Evolutionary conservation across 2,797 vertebrate species (phyloP).

Genomic region (Euphonia xanthogaster): DNA sequence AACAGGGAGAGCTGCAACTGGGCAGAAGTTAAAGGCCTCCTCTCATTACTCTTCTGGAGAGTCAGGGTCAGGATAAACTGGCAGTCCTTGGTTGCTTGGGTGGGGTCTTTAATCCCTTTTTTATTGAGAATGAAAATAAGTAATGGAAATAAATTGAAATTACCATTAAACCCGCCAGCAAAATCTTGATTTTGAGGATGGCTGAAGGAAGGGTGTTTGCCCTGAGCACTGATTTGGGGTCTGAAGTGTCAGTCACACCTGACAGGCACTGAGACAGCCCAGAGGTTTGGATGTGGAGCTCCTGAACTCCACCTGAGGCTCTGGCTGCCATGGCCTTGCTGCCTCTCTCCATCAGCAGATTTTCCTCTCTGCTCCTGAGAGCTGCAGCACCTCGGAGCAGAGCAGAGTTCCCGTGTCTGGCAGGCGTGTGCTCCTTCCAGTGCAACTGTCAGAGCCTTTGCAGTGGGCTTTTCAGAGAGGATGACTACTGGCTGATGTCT

Average conservation of each 20-base stretch:
- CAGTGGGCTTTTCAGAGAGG: background rate
- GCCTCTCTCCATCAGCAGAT: background rate
- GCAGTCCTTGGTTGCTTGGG: background rate
- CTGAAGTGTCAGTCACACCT: background rate
- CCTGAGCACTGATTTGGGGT: accelerated
- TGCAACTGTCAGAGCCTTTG: background rate
- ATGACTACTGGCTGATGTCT: background rate
- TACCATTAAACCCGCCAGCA: background rate
- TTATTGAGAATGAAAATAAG: background rate
- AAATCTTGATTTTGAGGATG: background rate
- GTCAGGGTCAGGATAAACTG: background rate
- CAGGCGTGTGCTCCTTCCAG: constrained; percentile 35
- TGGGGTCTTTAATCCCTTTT: background rate
- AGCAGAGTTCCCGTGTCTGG: constrained; percentile 16
- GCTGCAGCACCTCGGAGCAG: background rate
- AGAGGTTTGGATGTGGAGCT: background rate
- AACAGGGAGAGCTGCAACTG: background rate
- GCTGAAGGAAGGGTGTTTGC: background rate
- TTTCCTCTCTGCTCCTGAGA: background rate
- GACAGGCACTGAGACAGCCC: background rate
- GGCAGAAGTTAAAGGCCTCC: background rate
- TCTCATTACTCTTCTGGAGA: background rate
- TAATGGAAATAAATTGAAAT: background rate
- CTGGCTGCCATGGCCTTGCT: background rate
- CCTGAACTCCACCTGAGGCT: background rate